These are phyloP conservation scores for Slavum lentiscoides DNA, from an alignment of 2,888 invertebrate genomes.

Conservation along the genomic window DNA sequence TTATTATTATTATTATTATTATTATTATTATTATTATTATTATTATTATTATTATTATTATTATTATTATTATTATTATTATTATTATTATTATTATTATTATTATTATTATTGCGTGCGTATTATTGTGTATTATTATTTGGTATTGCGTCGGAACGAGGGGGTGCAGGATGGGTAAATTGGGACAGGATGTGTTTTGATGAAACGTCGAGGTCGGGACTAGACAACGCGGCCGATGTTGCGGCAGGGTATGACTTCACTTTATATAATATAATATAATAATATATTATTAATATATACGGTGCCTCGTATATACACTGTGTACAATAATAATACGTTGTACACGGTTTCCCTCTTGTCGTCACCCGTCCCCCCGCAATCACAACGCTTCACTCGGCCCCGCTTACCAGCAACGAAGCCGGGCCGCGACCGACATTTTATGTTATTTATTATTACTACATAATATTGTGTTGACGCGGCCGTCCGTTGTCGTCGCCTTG, in stretches of 20 bases:
- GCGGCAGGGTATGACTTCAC: constrained; percentile 34
- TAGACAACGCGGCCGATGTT: constrained; percentile 40
- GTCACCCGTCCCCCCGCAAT: background rate
- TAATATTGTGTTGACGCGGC: background rate
- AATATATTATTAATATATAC: background rate
- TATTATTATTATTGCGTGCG: no score
- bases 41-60: no score
- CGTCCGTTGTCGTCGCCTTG: constrained; percentile 17
- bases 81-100: no score
- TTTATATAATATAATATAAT: background rate
- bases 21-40: no score
- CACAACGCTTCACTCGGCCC: background rate
- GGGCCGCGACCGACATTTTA: background rate
- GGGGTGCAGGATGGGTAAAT: background rate
- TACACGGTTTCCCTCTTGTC: constrained; percentile 4
- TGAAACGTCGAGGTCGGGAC: constrained; percentile 43
- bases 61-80: no score
- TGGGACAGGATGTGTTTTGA: constrained; percentile 42
- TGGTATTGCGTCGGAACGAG: background rate
- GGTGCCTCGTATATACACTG: constrained; percentile 12
- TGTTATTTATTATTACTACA: no score
- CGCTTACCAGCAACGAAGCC: background rate
- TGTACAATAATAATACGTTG: background rate
- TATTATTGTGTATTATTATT: background rate
- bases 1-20: no score